A percentile compares a stretch with the other conserved stretches of the same genome.
phyloP scores from a whole-genome alignment of 2,797 vertebrate species.

The Salarias fasciatus region DNA sequence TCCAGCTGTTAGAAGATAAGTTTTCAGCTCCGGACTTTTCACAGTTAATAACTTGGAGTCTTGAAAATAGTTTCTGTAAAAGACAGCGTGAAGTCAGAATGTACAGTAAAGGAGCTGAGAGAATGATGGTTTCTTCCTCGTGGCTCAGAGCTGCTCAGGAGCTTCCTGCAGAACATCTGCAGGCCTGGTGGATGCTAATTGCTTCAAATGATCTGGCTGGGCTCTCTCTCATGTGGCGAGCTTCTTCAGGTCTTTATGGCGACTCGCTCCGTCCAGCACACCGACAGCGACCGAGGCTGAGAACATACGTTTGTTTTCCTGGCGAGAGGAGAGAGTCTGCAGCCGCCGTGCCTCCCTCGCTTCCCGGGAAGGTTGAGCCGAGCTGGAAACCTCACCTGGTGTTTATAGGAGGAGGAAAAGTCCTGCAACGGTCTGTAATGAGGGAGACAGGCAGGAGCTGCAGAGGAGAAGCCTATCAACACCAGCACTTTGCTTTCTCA shows the following conservation, averaged over 20 bases:
- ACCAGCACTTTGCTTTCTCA: conserved; percentile 6
- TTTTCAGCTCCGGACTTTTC: conserved; percentile 24
- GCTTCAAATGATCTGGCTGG: conserved; percentile 37
- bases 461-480: background rate
- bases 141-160: conserved; percentile 25
- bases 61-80: conserved; percentile 19
- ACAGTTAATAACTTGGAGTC: conserved; percentile 17
- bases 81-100: conserved; percentile 13
- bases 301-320: conserved; percentile 13
- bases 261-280: background rate
- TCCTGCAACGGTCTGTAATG: conserved; percentile 11
- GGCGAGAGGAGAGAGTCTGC: conserved; percentile 9
- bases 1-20: conserved; percentile 8
- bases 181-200: conserved; percentile 32
- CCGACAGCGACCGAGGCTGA: conserved; percentile 13
- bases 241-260: conserved; percentile 18
- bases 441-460: conserved; percentile 8
- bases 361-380: background rate
- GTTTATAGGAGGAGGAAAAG: background rate
- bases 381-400: conserved; percentile 23
- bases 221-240: conserved; percentile 1
- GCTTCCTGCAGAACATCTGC: conserved; percentile 17
- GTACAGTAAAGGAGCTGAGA: conserved; percentile 23
- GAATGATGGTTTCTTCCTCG: conserved; percentile 32
- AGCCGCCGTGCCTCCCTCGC: conserved; percentile 5